Percentiles rank a stretch among this genome's conserved stretches.
Evolutionary conservation across 2,888 invertebrate species (phyloP).

Genomic region (Emmelina monodactyla): DNA sequence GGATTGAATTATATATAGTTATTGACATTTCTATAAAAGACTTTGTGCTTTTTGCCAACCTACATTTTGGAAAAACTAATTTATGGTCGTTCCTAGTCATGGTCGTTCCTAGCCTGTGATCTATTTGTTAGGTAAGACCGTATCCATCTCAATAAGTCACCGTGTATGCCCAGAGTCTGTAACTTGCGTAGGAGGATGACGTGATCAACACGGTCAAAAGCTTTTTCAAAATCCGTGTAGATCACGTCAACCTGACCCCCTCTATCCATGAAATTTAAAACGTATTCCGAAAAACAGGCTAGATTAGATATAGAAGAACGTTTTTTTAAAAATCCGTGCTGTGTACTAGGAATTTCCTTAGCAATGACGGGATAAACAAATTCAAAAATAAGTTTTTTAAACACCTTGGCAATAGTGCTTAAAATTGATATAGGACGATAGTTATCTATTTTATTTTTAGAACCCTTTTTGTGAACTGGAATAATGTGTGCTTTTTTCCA

Average conservation of each 20-base stretch:
- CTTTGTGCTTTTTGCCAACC: too few relatives aligned
- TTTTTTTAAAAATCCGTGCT: slow-evolving; percentile 5
- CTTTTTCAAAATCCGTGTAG: too few relatives aligned
- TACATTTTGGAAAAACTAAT: too few relatives aligned
- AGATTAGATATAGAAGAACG: slow-evolving; percentile 6
- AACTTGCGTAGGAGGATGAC: not conserved
- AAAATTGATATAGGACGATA: slow-evolving; percentile 6
- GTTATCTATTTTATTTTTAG: slow-evolving; percentile 2
- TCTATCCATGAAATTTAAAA: not conserved
- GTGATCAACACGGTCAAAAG: slow-evolving; percentile 3
- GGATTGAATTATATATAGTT: too few relatives aligned
- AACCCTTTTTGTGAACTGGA: slow-evolving; percentile 5
- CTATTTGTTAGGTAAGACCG: too few relatives aligned
- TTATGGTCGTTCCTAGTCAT: too few relatives aligned
- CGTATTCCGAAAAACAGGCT: slow-evolving; percentile 1
- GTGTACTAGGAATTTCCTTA: slow-evolving; percentile 1
- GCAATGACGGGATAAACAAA: slow-evolving; percentile 3
- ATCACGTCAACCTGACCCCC: slow-evolving; percentile 1
- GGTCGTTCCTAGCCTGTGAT: not conserved
- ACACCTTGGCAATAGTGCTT: slow-evolving; percentile 3
- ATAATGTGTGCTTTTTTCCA: slow-evolving; percentile 6
- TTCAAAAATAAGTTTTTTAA: slow-evolving; percentile 8
- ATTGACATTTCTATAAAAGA: too few relatives aligned
- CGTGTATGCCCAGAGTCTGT: too few relatives aligned
- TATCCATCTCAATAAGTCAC: too few relatives aligned